Evolutionary conservation across 2,888 invertebrate species (phyloP).

Genomic region (Tyria jacobaeae): DNA sequence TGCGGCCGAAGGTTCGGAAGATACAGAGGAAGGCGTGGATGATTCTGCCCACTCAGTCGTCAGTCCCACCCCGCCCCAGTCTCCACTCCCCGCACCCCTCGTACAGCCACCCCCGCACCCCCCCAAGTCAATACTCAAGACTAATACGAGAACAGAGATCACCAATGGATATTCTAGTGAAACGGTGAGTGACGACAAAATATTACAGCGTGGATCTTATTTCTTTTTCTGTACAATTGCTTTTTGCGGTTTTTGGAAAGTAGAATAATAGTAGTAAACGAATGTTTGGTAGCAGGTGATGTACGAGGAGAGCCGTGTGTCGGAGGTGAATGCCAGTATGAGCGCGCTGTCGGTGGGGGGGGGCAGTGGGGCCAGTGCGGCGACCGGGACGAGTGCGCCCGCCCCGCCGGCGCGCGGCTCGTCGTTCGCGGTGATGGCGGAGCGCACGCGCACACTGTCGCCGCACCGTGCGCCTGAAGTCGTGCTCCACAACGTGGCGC

Average conservation of each 20-base stretch:
- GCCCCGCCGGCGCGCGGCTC: slow-evolving; percentile 96
- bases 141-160: slow-evolving; percentile 69
- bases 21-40: slow-evolving; percentile 52
- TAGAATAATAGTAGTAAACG: not conserved
- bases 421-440: slow-evolving; percentile 94
- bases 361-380: slow-evolving; percentile 54
- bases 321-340: slow-evolving; percentile 52
- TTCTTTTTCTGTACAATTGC: not conserved
- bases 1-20: slow-evolving; percentile 56
- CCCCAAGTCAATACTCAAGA: slow-evolving; percentile 83
- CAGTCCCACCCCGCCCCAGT: slow-evolving; percentile 33
- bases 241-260: too few species aligned
- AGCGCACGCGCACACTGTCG: slow-evolving; percentile 77
- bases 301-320: slow-evolving; percentile 56
- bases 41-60: slow-evolving; percentile 35
- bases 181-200: slow-evolving; percentile 25
- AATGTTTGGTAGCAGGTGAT: slow-evolving; percentile 28
- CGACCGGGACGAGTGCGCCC: slow-evolving; percentile 62
- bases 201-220: not conserved
- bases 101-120: slow-evolving; percentile 55
- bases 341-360: slow-evolving; percentile 52
- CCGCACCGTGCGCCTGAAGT: slow-evolving; percentile 72
- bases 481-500: slow-evolving; percentile 56
- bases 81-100: slow-evolving; percentile 48
- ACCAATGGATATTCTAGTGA: slow-evolving; percentile 72